Evolutionary conservation across 2,113 vertebrate species (phyloP).

Genomic region (Peucedramus taeniatus): DNA sequence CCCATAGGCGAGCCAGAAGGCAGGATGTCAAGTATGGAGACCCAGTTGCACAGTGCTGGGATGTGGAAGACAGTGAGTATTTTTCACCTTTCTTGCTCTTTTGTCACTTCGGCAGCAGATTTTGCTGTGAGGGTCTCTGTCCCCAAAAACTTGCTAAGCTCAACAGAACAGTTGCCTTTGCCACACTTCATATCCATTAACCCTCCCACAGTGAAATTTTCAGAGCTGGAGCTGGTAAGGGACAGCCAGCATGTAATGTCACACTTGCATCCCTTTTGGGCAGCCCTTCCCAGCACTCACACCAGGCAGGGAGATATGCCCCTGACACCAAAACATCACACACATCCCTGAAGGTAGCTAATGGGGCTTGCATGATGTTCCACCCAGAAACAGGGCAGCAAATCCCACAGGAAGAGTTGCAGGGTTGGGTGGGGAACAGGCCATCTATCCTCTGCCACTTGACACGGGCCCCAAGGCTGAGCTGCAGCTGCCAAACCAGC

Average conservation of each 20-base stretch:
- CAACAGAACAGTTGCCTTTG: neutral
- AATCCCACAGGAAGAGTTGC: neutral
- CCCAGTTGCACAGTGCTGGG: constrained; percentile 94
- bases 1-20: constrained; percentile 86
- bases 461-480: neutral
- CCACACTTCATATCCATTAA: neutral
- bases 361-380: neutral
- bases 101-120: neutral
- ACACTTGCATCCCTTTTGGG: neutral
- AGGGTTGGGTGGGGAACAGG: neutral
- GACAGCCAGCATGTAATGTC: neutral
- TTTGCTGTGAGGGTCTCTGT: neutral
- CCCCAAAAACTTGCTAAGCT: neutral
- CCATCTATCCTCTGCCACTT: neutral
- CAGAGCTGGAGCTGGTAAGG: neutral
- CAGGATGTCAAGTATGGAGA: constrained; percentile 97
- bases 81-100: neutral
- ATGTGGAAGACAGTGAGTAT: constrained; percentile 88
- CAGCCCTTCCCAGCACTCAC: neutral
- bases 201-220: neutral
- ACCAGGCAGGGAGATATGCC: neutral
- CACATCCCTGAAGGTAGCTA: neutral
- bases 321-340: neutral
- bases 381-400: neutral
- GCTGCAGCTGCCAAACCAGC: neutral